Percentiles rank a stretch among this genome's conserved stretches.
phyloP scores from a whole-genome alignment of 2,888 invertebrate species.

The Tetropium fuscum region DNA sequence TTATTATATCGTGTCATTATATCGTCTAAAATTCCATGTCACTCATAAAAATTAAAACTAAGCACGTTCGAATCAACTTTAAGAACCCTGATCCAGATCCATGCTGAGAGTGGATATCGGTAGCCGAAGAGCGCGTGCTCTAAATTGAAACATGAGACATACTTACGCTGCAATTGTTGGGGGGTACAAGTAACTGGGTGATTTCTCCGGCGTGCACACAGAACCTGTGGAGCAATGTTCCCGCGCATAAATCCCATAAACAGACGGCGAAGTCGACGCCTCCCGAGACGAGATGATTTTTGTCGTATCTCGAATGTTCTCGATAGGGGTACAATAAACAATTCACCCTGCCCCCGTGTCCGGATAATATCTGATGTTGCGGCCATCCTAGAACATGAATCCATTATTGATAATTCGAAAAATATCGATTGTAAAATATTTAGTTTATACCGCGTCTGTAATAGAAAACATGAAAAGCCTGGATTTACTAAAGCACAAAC shows the following conservation, averaged over 20 bases:
- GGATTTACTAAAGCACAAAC: too few relatives aligned
- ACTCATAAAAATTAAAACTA: too few relatives aligned
- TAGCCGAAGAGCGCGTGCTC: too few relatives aligned
- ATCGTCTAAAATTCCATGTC: too few relatives aligned
- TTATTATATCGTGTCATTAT: too few relatives aligned
- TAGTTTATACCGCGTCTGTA: too few relatives aligned
- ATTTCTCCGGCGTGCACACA: conserved; percentile 99
- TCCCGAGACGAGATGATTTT: conserved; percentile 91
- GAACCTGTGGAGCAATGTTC: conserved; percentile 91
- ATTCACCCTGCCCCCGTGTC: conserved; percentile 94
- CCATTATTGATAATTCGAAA: background rate
- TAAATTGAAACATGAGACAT: background rate
- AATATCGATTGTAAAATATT: background rate
- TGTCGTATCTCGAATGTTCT: conserved; percentile 89
- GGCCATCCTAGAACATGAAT: conserved; percentile 79
- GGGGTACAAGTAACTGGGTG: conserved; percentile 93
- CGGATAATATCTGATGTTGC: conserved; percentile 86
- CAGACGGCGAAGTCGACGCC: conserved; percentile 98
- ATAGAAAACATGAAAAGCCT: too few relatives aligned
- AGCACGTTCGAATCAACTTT: too few relatives aligned
- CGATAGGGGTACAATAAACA: conserved; percentile 96
- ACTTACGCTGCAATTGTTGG: conserved; percentile 87
- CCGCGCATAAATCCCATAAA: conserved; percentile 94
- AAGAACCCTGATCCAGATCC: too few relatives aligned
- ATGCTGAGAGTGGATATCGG: too few relatives aligned